Conservation (phyloP, 2,113 vertebrate species). For the Procavia capensis region DNA sequence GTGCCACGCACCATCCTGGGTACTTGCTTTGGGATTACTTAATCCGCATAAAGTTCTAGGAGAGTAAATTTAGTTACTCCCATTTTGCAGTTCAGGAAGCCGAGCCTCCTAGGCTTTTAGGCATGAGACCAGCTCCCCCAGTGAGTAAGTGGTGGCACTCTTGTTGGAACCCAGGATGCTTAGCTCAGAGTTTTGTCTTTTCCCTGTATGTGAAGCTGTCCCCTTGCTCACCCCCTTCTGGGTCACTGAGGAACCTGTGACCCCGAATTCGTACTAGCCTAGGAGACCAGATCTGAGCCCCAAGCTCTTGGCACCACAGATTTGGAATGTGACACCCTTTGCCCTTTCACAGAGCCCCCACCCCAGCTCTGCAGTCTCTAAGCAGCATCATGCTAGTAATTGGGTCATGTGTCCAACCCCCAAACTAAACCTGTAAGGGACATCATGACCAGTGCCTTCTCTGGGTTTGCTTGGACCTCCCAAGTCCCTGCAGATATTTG, state of each 20-base stretch:
- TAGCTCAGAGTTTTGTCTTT: background rate
- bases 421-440: background rate
- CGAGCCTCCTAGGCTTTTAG: background rate
- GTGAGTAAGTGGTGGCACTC: background rate
- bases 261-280: background rate
- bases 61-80: background rate
- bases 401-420: background rate
- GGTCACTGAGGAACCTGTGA: background rate
- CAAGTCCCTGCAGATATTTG: background rate
- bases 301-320: background rate
- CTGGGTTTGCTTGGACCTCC: background rate
- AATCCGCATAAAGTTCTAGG: background rate
- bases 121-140: background rate
- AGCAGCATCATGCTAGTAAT: background rate
- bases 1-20: background rate
- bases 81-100: background rate
- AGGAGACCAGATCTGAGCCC: background rate
- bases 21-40: background rate
- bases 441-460: background rate
- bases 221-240: background rate
- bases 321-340: background rate
- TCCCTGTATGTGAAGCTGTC: too few relatives aligned
- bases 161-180: background rate
- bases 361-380: background rate
- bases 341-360: background rate